Percentiles rank a stretch among this genome's conserved stretches.
Conservation (phyloP, 1,140 invertebrate species). For the Philotrypesis tridentata region DNA sequence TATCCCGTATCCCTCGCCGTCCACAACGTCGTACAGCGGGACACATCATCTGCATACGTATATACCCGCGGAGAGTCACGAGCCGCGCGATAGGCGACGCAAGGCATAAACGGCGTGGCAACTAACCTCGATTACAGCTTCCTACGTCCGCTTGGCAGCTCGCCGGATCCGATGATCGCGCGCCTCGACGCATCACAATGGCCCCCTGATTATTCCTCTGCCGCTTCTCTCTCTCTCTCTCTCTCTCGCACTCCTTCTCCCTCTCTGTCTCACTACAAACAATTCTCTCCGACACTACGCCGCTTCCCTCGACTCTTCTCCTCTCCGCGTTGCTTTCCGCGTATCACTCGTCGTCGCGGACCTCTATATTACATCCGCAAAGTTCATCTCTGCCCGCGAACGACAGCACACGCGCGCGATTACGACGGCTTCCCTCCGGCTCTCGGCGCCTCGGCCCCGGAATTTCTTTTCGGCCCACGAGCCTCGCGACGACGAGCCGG, state of each 20-base stretch:
- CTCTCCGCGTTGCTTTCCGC: neutral
- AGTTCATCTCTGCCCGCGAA: too few relatives aligned
- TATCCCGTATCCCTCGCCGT: too few relatives aligned
- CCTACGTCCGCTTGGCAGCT: constrained; percentile 63
- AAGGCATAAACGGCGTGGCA: constrained; percentile 35
- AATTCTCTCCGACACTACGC: neutral
- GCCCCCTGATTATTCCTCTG: neutral
- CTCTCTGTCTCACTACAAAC: too few relatives aligned
- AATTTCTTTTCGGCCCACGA: too few relatives aligned
- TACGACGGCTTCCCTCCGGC: too few relatives aligned
- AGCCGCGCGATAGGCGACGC: neutral
- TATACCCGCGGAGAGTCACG: too few relatives aligned
- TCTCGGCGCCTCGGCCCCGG: too few relatives aligned
- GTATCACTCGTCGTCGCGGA: too few relatives aligned
- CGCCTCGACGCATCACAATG: constrained; percentile 47
- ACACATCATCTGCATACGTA: too few relatives aligned
- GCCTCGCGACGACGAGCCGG: too few relatives aligned
- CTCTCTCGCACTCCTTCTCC: neutral
- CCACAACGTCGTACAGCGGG: too few relatives aligned
- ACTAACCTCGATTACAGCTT: constrained; percentile 66
- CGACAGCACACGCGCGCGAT: neutral
- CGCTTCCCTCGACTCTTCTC: neutral
- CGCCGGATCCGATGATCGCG: constrained; percentile 55
- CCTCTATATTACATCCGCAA: too few relatives aligned
- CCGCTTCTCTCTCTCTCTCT: neutral